Evolutionary conservation across 2,797 vertebrate species (phyloP), one percentile per base, ranked within the genome.

Genomic region (Microctenopoma stevenorrisi): DNA sequence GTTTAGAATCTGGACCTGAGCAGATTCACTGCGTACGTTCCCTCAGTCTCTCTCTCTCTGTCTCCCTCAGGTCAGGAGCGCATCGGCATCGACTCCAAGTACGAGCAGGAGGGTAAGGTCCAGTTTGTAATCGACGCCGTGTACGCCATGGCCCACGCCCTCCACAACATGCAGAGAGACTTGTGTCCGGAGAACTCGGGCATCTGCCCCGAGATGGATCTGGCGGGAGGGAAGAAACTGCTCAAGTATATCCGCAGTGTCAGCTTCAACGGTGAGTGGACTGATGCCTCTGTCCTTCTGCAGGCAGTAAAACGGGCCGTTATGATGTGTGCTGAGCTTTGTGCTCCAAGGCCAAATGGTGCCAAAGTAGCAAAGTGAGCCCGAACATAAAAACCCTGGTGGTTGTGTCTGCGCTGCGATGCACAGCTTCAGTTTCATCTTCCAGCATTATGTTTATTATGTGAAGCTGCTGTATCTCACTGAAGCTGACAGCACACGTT

Each of bases 41-140:
- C 28, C 28, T 30, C 5, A 30, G 28, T 30, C 28, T 30, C 28
- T 5, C 28, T 30, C 37, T 40, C n/a, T 22, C 47, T 50, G 46
- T 78, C 76, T 71, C 37, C 48, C 42, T 59, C 74, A 97, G 96
- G 96, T 63, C 95, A 96, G 92, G 96, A 98, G 86, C 92, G 96
- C 1, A 97, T 98, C 49, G 95, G 96, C 48, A 93, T 95, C 33
- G 95, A 97, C 71, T 97, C 96, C 0, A 95, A 83, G 76, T 97
- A 98, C 25, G 96, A 98, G 86, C 96, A 98, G 90, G 96, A 98
- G 64, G 96, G 95, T 1, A 96, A 96, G 89, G 96, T 98, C n/a
- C 96, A 97, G 91, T 97, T 97, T 0, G 96, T 98, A 78, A 96
- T 98, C 2, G 96, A 97, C 0, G 95, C 96, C 0, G 95, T 97